These are phyloP conservation scores for Aporophyla nigra DNA, from an alignment of 2,888 invertebrate species.

Conservation along the genomic window DNA sequence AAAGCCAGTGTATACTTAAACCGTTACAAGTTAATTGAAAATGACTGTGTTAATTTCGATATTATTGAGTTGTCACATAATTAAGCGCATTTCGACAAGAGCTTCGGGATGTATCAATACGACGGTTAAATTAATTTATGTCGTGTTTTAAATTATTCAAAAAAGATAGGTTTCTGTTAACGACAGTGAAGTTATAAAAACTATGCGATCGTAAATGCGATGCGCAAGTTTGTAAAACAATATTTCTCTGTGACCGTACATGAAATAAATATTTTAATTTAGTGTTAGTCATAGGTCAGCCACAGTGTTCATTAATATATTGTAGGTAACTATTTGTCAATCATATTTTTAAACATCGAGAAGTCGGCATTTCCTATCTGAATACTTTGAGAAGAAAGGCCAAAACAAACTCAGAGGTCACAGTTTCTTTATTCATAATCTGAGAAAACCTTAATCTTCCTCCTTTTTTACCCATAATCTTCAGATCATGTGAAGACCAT, in stretches of 20 bases:
- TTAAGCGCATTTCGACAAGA: slow-evolving; percentile 12
- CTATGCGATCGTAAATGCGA: background rate
- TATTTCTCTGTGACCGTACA: too few relatives aligned
- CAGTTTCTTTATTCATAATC: too few relatives aligned
- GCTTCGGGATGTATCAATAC: slow-evolving; percentile 9
- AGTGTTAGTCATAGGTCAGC: background rate
- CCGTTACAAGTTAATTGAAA: slow-evolving; percentile 35
- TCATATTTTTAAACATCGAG: too few relatives aligned
- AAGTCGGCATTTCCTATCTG: too few relatives aligned
- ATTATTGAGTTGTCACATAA: slow-evolving; percentile 34
- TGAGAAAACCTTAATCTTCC: too few relatives aligned
- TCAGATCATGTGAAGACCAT: too few relatives aligned
- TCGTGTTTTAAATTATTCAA: slow-evolving; percentile 1
- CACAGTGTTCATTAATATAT: too few relatives aligned
- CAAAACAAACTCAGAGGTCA: too few relatives aligned
- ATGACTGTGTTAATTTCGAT: slow-evolving; percentile 45
- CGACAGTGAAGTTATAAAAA: background rate
- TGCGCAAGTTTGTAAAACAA: background rate
- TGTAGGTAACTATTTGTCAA: too few relatives aligned
- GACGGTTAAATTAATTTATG: slow-evolving; percentile 17
- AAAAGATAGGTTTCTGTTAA: background rate
- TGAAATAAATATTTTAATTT: background rate
- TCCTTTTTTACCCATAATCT: too few relatives aligned
- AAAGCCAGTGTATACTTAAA: slow-evolving; percentile 25
- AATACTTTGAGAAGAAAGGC: too few relatives aligned